Evolutionary conservation across 2,113 vertebrate species (phyloP).

Genomic region (Siniperca knerii): DNA sequence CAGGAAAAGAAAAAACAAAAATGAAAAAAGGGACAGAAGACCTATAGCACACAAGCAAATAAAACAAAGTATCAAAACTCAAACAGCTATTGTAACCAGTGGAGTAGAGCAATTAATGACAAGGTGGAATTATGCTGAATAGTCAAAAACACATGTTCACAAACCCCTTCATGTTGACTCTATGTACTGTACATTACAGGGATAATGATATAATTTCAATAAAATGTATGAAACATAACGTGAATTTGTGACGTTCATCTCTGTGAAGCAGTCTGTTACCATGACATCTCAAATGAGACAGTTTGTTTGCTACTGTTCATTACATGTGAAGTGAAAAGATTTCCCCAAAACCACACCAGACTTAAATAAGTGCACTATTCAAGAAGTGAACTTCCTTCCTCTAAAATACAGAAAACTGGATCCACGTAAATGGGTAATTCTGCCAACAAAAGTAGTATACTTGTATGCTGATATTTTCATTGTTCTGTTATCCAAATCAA

Average conservation of each 20-base stretch:
- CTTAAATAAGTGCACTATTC: not conserved
- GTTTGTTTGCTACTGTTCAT: not conserved
- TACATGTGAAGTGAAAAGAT: not conserved
- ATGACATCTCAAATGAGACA: not conserved
- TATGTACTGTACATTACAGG: not conserved
- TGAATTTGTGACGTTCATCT: not conserved
- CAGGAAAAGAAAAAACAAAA: not conserved
- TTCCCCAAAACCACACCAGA: slow-evolving; percentile 5
- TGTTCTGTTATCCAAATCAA: not conserved
- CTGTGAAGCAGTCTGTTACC: not conserved
- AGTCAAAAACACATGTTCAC: not conserved
- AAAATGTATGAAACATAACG: not conserved
- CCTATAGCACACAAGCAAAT: not conserved
- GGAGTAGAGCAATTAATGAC: not conserved
- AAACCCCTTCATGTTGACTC: not conserved
- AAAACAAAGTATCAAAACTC: not conserved
- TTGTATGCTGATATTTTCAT: not conserved
- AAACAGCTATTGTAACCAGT: not conserved
- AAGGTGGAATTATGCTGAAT: not conserved
- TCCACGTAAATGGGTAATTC: not conserved
- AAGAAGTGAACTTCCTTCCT: not conserved
- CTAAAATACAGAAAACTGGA: not conserved
- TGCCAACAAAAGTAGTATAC: not conserved
- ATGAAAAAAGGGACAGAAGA: not conserved
- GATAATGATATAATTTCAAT: not conserved